Percentiles rank a stretch among this genome's conserved stretches.
Conservation (phyloP, 2,888 invertebrate genomes). For the Caenorhabditis afra region DNA sequence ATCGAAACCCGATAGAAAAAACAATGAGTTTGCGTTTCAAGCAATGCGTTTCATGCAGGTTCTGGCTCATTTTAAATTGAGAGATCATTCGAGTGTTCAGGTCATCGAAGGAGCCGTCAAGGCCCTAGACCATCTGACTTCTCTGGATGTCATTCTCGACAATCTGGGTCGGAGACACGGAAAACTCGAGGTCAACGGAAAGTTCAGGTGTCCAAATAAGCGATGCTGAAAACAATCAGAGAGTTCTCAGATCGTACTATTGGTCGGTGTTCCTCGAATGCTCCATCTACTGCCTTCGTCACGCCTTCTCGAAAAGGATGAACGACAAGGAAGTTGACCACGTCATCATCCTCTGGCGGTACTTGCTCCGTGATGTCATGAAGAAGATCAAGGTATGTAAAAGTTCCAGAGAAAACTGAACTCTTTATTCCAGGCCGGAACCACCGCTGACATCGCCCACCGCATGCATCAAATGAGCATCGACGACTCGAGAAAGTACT, state of each 20-base stretch:
- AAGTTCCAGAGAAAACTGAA: too few relatives aligned
- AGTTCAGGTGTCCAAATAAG: constrained; percentile 54
- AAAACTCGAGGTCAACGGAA: constrained; percentile 73
- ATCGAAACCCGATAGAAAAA: constrained; percentile 70
- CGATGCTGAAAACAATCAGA: neutral
- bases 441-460: constrained; percentile 71
- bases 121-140: constrained; percentile 67
- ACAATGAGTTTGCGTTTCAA: constrained; percentile 75
- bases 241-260: constrained; percentile 68
- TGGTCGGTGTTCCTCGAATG: constrained; percentile 77
- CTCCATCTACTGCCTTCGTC: constrained; percentile 71
- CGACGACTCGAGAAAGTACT: constrained; percentile 59
- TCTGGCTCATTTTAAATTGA: too few relatives aligned
- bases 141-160: constrained; percentile 73
- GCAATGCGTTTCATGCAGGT: constrained; percentile 77
- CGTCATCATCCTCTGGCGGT: constrained; percentile 73
- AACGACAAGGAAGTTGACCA: constrained; percentile 70
- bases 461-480: constrained; percentile 67
- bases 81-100: too few relatives aligned
- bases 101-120: constrained; percentile 74
- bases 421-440: constrained; percentile 66
- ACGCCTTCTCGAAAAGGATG: constrained; percentile 59
- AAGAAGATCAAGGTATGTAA: constrained; percentile 71
- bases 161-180: constrained; percentile 77
- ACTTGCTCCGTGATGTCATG: constrained; percentile 73